Evolutionary conservation across 2,797 vertebrate genomes (phyloP).

Genomic region (Pterois miles): DNA sequence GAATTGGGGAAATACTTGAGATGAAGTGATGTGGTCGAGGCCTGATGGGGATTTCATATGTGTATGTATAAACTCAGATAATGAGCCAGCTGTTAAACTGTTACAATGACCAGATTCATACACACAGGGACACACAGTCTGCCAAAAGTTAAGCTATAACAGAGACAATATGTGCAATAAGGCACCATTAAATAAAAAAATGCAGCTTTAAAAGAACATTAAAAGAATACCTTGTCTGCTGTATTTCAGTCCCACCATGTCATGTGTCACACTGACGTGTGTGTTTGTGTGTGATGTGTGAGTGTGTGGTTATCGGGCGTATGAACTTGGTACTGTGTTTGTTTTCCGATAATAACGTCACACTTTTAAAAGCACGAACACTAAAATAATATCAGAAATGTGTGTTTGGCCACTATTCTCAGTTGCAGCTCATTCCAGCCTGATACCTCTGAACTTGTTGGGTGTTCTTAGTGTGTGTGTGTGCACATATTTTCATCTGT

Average conservation of each 20-base stretch:
- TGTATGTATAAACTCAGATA: slow-evolving; percentile 60
- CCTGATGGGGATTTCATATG: slow-evolving; percentile 56
- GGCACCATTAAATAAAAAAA: slow-evolving; percentile 56
- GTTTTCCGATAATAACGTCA: slow-evolving; percentile 54
- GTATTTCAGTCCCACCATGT: slow-evolving; percentile 63
- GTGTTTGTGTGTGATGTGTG: slow-evolving; percentile 38
- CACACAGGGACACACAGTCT: slow-evolving; percentile 22
- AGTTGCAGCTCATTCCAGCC: slow-evolving; percentile 46
- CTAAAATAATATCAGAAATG: slow-evolving; percentile 43
- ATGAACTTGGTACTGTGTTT: slow-evolving; percentile 47
- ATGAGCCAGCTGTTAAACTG: slow-evolving; percentile 62
- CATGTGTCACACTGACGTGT: slow-evolving; percentile 47
- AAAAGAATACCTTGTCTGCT: slow-evolving; percentile 66
- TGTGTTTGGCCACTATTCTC: slow-evolving; percentile 36
- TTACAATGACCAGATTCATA: slow-evolving; percentile 60
- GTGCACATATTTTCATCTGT: slow-evolving; percentile 54
- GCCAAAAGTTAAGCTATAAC: slow-evolving; percentile 60
- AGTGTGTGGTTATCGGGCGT: slow-evolving; percentile 20
- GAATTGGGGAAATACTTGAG: slow-evolving; percentile 41
- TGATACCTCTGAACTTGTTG: slow-evolving; percentile 65
- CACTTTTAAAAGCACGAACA: slow-evolving; percentile 18
- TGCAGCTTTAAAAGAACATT: slow-evolving; percentile 56
- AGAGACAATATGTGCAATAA: slow-evolving; percentile 67
- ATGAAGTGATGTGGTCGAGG: slow-evolving; percentile 56
- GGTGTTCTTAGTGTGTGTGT: slow-evolving; percentile 62